These are phyloP conservation scores for Benitochromis conjunctus DNA, from an alignment of 2,113 vertebrate species.

Conservation along the genomic window DNA sequence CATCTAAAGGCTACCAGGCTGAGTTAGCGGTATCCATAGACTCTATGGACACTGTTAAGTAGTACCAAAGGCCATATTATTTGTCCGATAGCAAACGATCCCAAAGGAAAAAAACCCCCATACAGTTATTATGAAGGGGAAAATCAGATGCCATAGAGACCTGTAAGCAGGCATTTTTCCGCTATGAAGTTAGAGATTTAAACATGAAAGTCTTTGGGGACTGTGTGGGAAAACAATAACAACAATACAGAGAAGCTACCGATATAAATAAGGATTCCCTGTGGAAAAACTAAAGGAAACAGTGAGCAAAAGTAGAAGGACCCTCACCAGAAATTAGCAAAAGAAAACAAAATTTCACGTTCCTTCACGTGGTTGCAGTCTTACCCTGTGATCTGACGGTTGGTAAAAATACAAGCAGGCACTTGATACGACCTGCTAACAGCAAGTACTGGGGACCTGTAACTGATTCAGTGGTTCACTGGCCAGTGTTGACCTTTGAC, in stretches of 20 bases:
- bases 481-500: slow-evolving; percentile 18
- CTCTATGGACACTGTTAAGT: background rate
- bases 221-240: background rate
- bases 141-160: background rate
- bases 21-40: background rate
- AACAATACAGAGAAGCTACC: background rate
- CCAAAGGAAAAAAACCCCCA: background rate
- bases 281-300: background rate
- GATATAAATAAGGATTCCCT: background rate
- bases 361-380: background rate
- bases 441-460: background rate
- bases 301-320: background rate
- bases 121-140: background rate
- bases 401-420: background rate
- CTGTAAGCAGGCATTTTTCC: background rate
- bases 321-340: background rate
- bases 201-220: background rate
- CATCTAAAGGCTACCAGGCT: background rate
- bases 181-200: background rate
- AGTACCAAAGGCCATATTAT: background rate
- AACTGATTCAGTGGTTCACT: background rate
- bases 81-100: background rate
- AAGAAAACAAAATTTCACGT: background rate
- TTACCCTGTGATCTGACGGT: background rate
- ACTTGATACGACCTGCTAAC: background rate